Evolutionary conservation across 2,888 invertebrate genomes (phyloP).

Genomic region (Rambutsinella grinnellia): DNA sequence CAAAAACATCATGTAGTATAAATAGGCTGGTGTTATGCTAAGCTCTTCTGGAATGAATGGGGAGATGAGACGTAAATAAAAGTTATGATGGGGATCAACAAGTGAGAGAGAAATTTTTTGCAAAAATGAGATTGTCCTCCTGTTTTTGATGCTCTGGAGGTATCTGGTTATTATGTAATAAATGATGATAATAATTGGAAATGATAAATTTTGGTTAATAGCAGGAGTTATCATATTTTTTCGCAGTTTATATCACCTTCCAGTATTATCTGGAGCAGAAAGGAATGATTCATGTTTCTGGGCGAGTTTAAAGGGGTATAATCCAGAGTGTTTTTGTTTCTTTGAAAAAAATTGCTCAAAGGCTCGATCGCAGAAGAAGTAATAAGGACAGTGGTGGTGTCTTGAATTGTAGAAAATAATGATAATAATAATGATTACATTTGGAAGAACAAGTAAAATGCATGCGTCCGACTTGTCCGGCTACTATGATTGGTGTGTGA

Average conservation of each 20-base stretch:
- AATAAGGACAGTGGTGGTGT: conserved; percentile 36
- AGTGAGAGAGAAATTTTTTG: conserved; percentile 22
- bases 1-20: conserved; percentile 5
- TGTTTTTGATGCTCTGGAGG: conserved; percentile 30
- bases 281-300: neutral
- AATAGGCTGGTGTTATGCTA: conserved; percentile 2
- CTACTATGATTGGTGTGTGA: neutral
- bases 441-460: neutral
- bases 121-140: conserved; percentile 37
- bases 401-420: conserved; percentile 53
- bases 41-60: neutral
- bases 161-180: conserved; percentile 41
- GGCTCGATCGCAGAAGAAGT: conserved; percentile 13
- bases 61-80: conserved; percentile 30
- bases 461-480: neutral
- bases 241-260: neutral
- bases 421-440: conserved; percentile 51
- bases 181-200: neutral
- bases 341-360: neutral
- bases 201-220: no score
- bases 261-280: neutral
- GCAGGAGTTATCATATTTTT: neutral
- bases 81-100: conserved; percentile 18
- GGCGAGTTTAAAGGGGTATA: neutral
- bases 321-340: neutral